These are phyloP conservation scores for Lytechinus variegatus DNA, from an alignment of 35 echinoderm and acorn worm species.

Conservation along the genomic window DNA sequence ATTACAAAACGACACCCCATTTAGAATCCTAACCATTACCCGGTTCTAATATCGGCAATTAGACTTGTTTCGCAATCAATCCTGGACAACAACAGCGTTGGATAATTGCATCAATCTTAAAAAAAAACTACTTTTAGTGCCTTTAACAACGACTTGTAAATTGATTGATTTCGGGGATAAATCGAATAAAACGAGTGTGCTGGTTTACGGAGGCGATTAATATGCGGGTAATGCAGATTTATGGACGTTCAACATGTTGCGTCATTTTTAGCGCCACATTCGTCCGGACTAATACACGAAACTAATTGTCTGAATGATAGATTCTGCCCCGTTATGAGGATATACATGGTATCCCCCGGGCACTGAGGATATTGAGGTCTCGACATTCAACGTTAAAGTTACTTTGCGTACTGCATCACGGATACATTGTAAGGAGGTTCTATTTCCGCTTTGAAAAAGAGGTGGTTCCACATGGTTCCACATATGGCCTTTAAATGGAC, in stretches of 20 bases:
- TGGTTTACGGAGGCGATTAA: not conserved
- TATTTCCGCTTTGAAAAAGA: not conserved
- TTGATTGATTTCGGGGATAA: conserved; percentile 2
- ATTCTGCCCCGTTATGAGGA: not conserved
- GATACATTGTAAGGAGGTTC: not conserved
- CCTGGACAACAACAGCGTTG: not conserved
- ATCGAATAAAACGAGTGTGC: not conserved
- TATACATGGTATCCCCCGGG: not conserved
- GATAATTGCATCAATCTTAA: not conserved
- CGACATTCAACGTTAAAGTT: not conserved
- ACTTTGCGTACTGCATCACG: too few relatives aligned
- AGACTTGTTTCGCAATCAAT: not conserved
- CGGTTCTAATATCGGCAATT: not conserved
- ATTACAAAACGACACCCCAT: not conserved
- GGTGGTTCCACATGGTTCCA: too few relatives aligned
- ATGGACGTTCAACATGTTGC: not conserved
- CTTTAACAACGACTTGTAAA: not conserved
- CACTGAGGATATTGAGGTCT: not conserved
- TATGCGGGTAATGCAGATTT: not conserved
- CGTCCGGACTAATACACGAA: not conserved
- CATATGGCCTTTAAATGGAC: too few relatives aligned
- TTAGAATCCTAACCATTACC: not conserved
- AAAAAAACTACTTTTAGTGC: not conserved
- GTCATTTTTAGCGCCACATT: not conserved
- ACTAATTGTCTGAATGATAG: not conserved